These are phyloP conservation scores for Laupala kohalensis DNA, from an alignment of 1,140 invertebrate genomes.

Conservation along the genomic window DNA sequence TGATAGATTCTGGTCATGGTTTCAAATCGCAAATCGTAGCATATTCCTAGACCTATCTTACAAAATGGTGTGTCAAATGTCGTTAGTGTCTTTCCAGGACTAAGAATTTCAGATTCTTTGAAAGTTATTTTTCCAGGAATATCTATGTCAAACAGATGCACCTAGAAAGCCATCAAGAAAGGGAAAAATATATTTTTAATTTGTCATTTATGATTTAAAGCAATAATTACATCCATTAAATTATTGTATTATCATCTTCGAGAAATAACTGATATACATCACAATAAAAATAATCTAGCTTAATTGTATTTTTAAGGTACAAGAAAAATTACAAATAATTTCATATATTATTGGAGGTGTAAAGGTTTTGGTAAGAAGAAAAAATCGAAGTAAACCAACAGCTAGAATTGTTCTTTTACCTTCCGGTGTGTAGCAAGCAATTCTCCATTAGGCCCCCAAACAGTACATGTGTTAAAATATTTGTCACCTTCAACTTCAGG, in stretches of 20 bases:
- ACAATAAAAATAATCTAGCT: too few relatives aligned
- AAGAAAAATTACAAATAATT: neutral
- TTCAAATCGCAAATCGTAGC: conserved; percentile 86
- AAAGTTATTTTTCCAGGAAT: conserved; percentile 87
- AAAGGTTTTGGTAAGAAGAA: too few relatives aligned
- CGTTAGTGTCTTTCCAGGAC: conserved; percentile 58
- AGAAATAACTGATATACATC: too few relatives aligned
- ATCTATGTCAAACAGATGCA: conserved; percentile 93
- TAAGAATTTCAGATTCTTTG: conserved; percentile 76
- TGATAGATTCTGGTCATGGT: conserved; percentile 73
- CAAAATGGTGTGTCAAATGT: conserved; percentile 55
- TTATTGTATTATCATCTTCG: neutral
- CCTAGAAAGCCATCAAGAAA: conserved; percentile 38
- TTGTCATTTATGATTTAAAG: neutral
- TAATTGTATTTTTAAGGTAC: neutral
- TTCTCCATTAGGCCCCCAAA: conserved; percentile 69
- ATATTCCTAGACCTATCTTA: conserved; percentile 83
- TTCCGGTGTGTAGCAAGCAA: conserved; percentile 62
- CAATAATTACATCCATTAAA: neutral
- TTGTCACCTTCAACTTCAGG: conserved; percentile 59
- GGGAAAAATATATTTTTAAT: neutral
- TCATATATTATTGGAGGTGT: too few relatives aligned
- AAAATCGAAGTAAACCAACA: too few relatives aligned
- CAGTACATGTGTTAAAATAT: conserved; percentile 82
- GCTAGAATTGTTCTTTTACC: too few relatives aligned